Base-by-base conservation (phyloP, 92 coral and sea anemone genomes). In the Parazoanthus swiftii region DNA sequence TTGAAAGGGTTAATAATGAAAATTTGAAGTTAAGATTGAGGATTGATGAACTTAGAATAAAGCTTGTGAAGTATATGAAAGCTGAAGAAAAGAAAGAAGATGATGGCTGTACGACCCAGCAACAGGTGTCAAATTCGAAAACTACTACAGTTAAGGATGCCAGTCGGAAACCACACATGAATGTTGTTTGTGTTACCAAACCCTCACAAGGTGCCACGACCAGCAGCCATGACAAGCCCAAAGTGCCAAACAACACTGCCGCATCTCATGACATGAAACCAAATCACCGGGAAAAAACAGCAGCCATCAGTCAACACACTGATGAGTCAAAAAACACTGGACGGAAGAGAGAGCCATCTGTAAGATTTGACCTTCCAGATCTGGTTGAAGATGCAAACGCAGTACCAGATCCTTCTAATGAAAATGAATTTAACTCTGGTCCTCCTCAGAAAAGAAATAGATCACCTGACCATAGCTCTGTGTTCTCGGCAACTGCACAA, bases 31-130 rank as follows among this genome's bases (percentile, higher is more conserved):
- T 94, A 10, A 96, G 92, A 77, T 90, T 97, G 59, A 90, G 92
- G 86, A 87, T 97, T 63, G 99, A 97, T 65, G 99, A 95, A 78
- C 83, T 95, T 51, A 91, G 92, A 68, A 90, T 94, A 48, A 97
- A 93, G 90, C 90, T 97, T 68, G 85, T 89, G 42, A 70, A 84
- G 65, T 84, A 84, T 36, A 84, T 33, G 15, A 84, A 43, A 38
- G 37, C 35, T 76, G 74, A 58, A 13, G 87, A 77, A 46, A 54
- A 74, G 77, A n/a, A 58, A 88, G 51, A 51, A 33, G 39, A 73
- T 8, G n/a, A 33, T 13, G 42, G 72, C 39, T 15, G 16, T 51
- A 6, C 38, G 25, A 26, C 29, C 21, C 75, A 37, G 63, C 71
- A 50, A 66, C 39, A 76, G 54, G 23, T 65, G 15, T n/a, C 71